A percentile compares a stretch with the other conserved stretches of the same genome.
Conservation (phyloP, 2,797 vertebrate genomes). For the Zenarchopterus dispar region DNA sequence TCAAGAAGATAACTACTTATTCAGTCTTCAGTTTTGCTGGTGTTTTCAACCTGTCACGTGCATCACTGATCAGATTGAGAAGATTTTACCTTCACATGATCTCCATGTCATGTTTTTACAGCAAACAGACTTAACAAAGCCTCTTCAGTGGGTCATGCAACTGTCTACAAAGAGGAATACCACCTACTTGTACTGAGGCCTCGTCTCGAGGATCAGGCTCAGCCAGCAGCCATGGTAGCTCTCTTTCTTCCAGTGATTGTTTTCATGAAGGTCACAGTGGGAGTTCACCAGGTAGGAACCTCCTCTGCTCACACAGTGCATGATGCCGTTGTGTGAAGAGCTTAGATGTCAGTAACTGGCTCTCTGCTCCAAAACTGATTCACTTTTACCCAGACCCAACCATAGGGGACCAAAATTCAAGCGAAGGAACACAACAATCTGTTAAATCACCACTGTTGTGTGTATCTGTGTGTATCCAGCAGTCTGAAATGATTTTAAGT, state of each 20-base stretch:
- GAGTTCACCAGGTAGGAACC: conserved; percentile 67
- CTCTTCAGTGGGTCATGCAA: no score
- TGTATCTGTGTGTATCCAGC: conserved; percentile 10
- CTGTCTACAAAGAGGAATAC: background rate
- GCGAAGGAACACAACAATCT: background rate
- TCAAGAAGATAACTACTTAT: background rate
- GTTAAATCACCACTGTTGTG: conserved; percentile 6
- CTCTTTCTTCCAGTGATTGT: conserved; percentile 61
- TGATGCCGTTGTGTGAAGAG: conserved; percentile 9
- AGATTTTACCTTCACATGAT: no score
- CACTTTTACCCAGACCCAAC: background rate
- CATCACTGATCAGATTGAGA: no score
- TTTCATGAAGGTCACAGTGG: conserved; percentile 61
- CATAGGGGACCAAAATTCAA: background rate
- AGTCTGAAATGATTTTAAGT: conserved; percentile 29
- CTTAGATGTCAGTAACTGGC: background rate
- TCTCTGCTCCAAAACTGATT: no score
- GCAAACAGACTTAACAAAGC: no score
- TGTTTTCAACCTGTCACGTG: no score
- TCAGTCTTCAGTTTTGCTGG: no score
- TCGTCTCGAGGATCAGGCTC: conserved; percentile 63
- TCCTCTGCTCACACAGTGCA: conserved; percentile 67
- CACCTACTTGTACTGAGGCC: conserved; percentile 63
- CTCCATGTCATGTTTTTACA: no score
- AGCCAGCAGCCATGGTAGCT: conserved; percentile 64